Evolutionary conservation across 2,888 invertebrate genomes (phyloP), one percentile per base, ranked within the genome.

Genomic region (Endotricha flammealis): DNA sequence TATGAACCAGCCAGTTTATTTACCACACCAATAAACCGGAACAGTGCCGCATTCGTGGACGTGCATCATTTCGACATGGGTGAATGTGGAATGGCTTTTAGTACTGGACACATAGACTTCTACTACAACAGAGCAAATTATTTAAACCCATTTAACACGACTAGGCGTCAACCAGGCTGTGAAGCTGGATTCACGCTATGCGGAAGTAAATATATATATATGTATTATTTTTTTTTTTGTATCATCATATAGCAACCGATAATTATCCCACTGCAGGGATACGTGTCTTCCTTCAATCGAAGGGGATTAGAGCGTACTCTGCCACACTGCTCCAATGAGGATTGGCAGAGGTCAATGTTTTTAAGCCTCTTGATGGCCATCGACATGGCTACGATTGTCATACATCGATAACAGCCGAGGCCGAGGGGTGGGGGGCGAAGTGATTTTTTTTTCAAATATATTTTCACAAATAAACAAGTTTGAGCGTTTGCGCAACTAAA

Each of bases 31-130:
- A 42, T 88, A 10, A 67, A 62, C 35, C 53, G 59, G 3, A 46
- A 51, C 1, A 75, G 82, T 51, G 88, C 86, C 0, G 55, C 54
- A 6, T 85, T 80, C 35, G 88, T 89, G 22, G 79, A 89, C 57
- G 80, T 88, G 3, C 82, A 90, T 31, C 91, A 91, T 56, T 88
- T 90, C 1, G 89, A 90, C 52, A 79, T 81, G 7, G 78, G 79
- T 41, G 43, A 64, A 0, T 82, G 82, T 42, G 88, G 88, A 2
- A 72, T 77, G 1, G 71, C 68, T 1, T 48, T 62, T 0, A 55
- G 66, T 4, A 59, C 67, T 0, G 87, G 85, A 6, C 73, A 77
- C 0, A 73, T 66, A 0, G 88, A 88, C 39, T 70, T 88, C 43
- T 88, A 81, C 81, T 70, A 77, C 2, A 88, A 88, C 48, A 68